Conservation (phyloP, 2,888 invertebrate genomes). For the Kuschelorhynchus macadamiae region DNA sequence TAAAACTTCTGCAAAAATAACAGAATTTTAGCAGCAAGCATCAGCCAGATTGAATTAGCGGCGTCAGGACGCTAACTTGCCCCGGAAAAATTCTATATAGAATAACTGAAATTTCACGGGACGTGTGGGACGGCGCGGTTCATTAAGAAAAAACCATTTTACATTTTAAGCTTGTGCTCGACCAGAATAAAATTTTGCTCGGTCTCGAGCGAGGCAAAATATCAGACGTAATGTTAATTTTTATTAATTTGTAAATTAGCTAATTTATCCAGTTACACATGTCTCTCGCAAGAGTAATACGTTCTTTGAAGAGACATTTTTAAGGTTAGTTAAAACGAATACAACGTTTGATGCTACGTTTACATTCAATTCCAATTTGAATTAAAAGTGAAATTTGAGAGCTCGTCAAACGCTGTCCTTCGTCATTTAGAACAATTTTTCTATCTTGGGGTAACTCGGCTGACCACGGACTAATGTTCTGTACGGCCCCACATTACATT, state of each 20-base stretch:
- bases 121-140: slow-evolving; percentile 44
- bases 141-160: slow-evolving; percentile 47
- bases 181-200: slow-evolving; percentile 29
- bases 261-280: too few relatives aligned
- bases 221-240: slow-evolving; percentile 19
- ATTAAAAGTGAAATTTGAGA: too few relatives aligned
- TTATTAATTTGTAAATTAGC: slow-evolving; percentile 1
- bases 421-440: too few relatives aligned
- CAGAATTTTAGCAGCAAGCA: slow-evolving; percentile 43
- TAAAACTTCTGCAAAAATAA: slow-evolving; percentile 48
- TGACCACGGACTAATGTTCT: too few relatives aligned
- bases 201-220: slow-evolving; percentile 6
- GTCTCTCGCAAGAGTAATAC: too few relatives aligned
- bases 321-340: too few relatives aligned
- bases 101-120: slow-evolving; percentile 46
- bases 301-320: too few relatives aligned
- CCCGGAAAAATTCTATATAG: slow-evolving; percentile 45
- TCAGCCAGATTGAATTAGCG: slow-evolving; percentile 47
- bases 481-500: too few relatives aligned
- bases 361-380: too few relatives aligned
- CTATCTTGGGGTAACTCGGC: too few relatives aligned
- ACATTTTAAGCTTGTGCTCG: slow-evolving; percentile 34
- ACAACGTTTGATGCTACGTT: too few relatives aligned
- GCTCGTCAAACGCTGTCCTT: too few relatives aligned
- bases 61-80: slow-evolving; percentile 43